Evolutionary conservation across 2,888 invertebrate genomes (phyloP).

Genomic region (Nephrotoma guestfalica): DNA sequence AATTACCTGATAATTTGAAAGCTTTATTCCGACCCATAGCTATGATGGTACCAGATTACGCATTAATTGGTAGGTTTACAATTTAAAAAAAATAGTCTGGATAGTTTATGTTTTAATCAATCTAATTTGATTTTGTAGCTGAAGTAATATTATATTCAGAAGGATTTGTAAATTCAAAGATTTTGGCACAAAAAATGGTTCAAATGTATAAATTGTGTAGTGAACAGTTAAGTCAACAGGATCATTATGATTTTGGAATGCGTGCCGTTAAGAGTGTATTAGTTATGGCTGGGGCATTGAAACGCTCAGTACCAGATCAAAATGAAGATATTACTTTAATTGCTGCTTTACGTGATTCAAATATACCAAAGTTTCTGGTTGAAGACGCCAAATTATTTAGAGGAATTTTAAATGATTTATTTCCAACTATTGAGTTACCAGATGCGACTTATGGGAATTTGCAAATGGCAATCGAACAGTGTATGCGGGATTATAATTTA

Average conservation of each 20-base stretch:
- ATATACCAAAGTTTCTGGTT: slow-evolving; percentile 76
- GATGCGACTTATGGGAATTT: slow-evolving; percentile 65
- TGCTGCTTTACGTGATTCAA: slow-evolving; percentile 75
- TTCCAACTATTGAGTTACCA: slow-evolving; percentile 68
- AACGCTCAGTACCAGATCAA: slow-evolving; percentile 70
- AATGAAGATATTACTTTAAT: slow-evolving; percentile 72
- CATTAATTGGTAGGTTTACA: slow-evolving; percentile 39
- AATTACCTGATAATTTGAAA: slow-evolving; percentile 77
- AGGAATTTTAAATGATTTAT: slow-evolving; percentile 79
- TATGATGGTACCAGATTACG: slow-evolving; percentile 90
- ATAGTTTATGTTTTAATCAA: background rate
- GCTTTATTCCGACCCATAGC: slow-evolving; percentile 74
- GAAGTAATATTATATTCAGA: slow-evolving; percentile 86
- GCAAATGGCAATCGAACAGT: slow-evolving; percentile 44
- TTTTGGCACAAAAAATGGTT: slow-evolving; percentile 81
- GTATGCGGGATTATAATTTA: slow-evolving; percentile 42
- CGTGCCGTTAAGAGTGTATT: slow-evolving; percentile 85
- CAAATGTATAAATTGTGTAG: slow-evolving; percentile 86
- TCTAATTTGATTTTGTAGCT: slow-evolving; percentile 30
- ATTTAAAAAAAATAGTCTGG: background rate
- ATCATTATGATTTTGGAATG: slow-evolving; percentile 90
- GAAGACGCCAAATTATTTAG: slow-evolving; percentile 75
- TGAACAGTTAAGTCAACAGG: slow-evolving; percentile 81
- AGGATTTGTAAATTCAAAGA: slow-evolving; percentile 78
- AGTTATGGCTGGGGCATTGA: slow-evolving; percentile 83